Percentiles rank a stretch among this genome's conserved stretches.
Evolutionary conservation across 1,140 invertebrate species (phyloP).

Genomic region (Aphidius gifuensis): DNA sequence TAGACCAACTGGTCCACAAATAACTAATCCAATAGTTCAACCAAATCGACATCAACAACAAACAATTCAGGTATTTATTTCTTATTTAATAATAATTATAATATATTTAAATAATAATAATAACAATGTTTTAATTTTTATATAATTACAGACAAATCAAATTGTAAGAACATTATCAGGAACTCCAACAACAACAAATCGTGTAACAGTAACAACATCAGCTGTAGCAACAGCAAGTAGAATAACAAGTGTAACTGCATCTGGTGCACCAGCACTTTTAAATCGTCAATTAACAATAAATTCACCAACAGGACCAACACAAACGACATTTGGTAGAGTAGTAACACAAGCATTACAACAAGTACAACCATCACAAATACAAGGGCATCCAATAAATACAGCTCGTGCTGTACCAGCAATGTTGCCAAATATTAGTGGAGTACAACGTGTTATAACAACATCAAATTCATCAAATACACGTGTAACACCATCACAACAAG

Average conservation of each 20-base stretch:
- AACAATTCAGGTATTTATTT: conserved; percentile 31
- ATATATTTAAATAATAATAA: too few relatives aligned
- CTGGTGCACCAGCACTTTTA: conserved; percentile 35
- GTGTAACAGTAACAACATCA: conserved; percentile 46
- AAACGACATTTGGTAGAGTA: conserved; percentile 45
- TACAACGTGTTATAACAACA: conserved; percentile 46
- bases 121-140: too few relatives aligned
- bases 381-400: conserved; percentile 16
- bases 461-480: conserved; percentile 42
- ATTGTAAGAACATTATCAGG: conserved; percentile 38
- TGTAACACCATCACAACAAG: conserved; percentile 41
- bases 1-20: conserved; percentile 39
- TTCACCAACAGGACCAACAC: conserved; percentile 37
- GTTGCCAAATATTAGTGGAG: conserved; percentile 42
- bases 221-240: conserved; percentile 45
- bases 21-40: conserved; percentile 37
- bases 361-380: conserved; percentile 29
- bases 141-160: conserved; percentile 34
- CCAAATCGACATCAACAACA: conserved; percentile 40
- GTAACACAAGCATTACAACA: conserved; percentile 43
- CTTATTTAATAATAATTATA: too few relatives aligned
- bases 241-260: conserved; percentile 41
- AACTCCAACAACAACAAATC: conserved; percentile 39
- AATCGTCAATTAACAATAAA: conserved; percentile 46
- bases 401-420: conserved; percentile 48